Evolutionary conservation across 2,797 vertebrate genomes (phyloP), one percentile per base, ranked within the genome.

Genomic region (Chromobotia macracanthus): DNA sequence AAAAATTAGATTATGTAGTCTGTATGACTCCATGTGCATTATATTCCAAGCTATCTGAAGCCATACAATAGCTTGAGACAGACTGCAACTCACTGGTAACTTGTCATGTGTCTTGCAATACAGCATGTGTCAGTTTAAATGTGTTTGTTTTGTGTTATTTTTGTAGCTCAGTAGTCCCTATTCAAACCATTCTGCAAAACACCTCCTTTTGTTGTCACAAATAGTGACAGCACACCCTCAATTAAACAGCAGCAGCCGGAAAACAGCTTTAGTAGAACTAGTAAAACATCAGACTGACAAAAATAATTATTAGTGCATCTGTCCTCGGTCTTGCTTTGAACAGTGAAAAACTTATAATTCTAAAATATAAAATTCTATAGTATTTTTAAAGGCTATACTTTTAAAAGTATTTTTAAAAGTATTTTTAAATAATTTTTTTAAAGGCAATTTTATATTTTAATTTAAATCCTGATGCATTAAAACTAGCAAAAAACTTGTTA

Each of bases 191-290:
- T 7, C 35, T 7, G 31, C 31, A 31, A 31, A 31, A 31, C 31
- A 31, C 41, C 6, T 38, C 6, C 8, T 44, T 44, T 44, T 44
- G 41, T n/a, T n/a, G n/a, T n/a, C 5, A 31, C 31, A 8, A 5
- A 28, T 9, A 10, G 9, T 46, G 15, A 71, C 13, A 41, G 38
- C 16, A 23, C 71, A 38, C 28, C 50, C 50, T 55, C 68, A 38
- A 21, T 71, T n/a, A 71, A 41, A 16, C 9, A 23, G 2, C 53
- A 56, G 25, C 51, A 5, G 15, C 10, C 13, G 23, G 23, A 31
- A 31, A 3, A 31, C 31, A 31, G 51, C 48, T 53, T 82, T 81
- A 63, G 74, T 66, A 23, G 50, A 51, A n/a, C 16, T 51, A 11
- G 50, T n/a, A 7, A 51, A 7, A 15, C 16, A n/a, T 18, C 50